Evolutionary conservation across 2,797 vertebrate genomes (phyloP).

Genomic region (Eleutherodactylus coqui): DNA sequence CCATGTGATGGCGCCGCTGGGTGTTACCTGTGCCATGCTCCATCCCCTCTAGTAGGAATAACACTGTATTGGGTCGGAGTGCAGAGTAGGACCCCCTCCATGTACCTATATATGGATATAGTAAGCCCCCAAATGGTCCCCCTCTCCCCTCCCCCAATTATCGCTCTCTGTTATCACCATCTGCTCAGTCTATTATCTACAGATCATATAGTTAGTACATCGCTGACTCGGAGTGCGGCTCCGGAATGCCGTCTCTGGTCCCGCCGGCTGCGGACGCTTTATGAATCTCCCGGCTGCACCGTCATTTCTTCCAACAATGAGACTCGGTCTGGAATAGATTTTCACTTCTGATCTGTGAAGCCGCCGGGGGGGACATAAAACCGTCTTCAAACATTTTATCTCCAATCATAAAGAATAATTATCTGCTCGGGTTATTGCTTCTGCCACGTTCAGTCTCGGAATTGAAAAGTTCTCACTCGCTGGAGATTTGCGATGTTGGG

Average conservation of each 20-base stretch:
- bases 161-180: too few relatives aligned
- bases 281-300: conserved; percentile 16
- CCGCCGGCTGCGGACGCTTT: not conserved
- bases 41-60: too few relatives aligned
- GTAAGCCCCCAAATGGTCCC: too few relatives aligned
- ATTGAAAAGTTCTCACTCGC: conserved; percentile 5
- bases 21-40: too few relatives aligned
- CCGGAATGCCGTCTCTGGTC: not conserved
- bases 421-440: conserved; percentile 35
- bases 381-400: conserved; percentile 53
- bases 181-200: not conserved
- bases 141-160: too few relatives aligned
- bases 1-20: too few relatives aligned
- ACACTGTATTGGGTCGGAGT: too few relatives aligned
- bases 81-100: too few relatives aligned
- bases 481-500: conserved; percentile 12
- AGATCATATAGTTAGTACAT: not conserved
- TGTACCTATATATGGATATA: too few relatives aligned
- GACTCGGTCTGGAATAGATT: conserved; percentile 38
- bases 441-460: conserved; percentile 9
- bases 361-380: conserved; percentile 41
- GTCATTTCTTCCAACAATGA: conserved; percentile 39
- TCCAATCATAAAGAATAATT: conserved; percentile 54
- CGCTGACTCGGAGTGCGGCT: not conserved
- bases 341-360: conserved; percentile 43